These are phyloP conservation scores for Lasiurus cinereus DNA, from an alignment of 2,113 vertebrate genomes.

Conservation along the genomic window DNA sequence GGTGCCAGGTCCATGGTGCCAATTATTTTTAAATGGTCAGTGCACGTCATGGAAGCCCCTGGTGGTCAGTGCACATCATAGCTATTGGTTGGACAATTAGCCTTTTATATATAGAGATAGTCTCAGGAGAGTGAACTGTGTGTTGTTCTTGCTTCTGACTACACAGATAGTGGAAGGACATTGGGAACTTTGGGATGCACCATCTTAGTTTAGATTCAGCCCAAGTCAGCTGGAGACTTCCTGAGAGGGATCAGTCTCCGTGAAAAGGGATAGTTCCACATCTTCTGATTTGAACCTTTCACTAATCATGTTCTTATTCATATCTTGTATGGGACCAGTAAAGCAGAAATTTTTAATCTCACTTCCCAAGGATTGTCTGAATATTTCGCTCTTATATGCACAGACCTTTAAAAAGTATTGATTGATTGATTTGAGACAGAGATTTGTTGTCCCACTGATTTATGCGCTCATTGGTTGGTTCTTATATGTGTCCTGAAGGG, in stretches of 20 bases:
- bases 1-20: too few relatives aligned
- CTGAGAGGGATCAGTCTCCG: not conserved
- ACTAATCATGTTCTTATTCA: not conserved
- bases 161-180: not conserved
- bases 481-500: not conserved
- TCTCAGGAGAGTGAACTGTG: too few relatives aligned
- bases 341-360: not conserved
- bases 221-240: not conserved
- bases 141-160: too few relatives aligned
- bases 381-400: not conserved
- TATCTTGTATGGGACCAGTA: not conserved
- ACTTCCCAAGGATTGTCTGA: conserved; percentile 22
- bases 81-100: too few relatives aligned
- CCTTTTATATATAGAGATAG: too few relatives aligned
- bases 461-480: too few relatives aligned
- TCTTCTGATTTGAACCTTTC: not conserved
- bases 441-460: too few relatives aligned
- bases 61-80: too few relatives aligned
- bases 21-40: too few relatives aligned
- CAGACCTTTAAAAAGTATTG: not conserved
- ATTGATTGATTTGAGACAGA: not conserved
- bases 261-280: not conserved
- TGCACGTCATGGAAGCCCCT: too few relatives aligned
- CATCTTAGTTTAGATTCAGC: not conserved
- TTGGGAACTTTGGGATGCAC: not conserved